Conservation (phyloP, 2,113 vertebrate species). For the Vicugna pacos region DNA sequence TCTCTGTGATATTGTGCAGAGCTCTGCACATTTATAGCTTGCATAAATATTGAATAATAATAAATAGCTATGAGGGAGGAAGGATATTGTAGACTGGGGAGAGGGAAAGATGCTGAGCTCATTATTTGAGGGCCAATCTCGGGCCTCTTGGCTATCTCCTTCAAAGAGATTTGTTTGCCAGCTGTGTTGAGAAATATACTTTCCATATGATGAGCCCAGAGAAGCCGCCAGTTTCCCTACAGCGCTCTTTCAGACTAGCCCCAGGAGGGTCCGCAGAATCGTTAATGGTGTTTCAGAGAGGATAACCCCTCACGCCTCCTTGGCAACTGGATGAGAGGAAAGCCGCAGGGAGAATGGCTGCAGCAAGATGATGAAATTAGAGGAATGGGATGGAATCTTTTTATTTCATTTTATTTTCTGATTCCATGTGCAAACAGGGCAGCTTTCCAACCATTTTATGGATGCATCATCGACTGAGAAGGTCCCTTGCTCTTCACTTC, state of each 20-base stretch:
- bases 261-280: slow-evolving; percentile 45
- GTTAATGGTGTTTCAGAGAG: slow-evolving; percentile 75
- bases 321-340: slow-evolving; percentile 52
- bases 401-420: slow-evolving; percentile 62
- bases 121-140: slow-evolving; percentile 72
- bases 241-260: slow-evolving; percentile 70
- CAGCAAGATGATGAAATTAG: slow-evolving; percentile 75
- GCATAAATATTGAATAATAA: slow-evolving; percentile 79
- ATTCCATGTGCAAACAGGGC: slow-evolving; percentile 65
- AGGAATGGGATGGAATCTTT: slow-evolving; percentile 71
- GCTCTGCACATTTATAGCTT: slow-evolving; percentile 74
- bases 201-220: slow-evolving; percentile 81
- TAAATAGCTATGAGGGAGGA: slow-evolving; percentile 81
- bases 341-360: slow-evolving; percentile 45
- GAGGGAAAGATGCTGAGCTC: slow-evolving; percentile 81
- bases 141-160: slow-evolving; percentile 80
- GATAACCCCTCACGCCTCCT: slow-evolving; percentile 77
- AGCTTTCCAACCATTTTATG: slow-evolving; percentile 64
- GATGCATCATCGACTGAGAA: slow-evolving; percentile 61
- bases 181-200: slow-evolving; percentile 82
- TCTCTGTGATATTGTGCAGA: slow-evolving; percentile 68
- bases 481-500: slow-evolving; percentile 74
- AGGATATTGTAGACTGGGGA: slow-evolving; percentile 81
- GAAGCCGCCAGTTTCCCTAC: slow-evolving; percentile 78
- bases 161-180: slow-evolving; percentile 84